Evolutionary conservation across 2,888 invertebrate genomes (phyloP).

Genomic region (Julus scanicus): DNA sequence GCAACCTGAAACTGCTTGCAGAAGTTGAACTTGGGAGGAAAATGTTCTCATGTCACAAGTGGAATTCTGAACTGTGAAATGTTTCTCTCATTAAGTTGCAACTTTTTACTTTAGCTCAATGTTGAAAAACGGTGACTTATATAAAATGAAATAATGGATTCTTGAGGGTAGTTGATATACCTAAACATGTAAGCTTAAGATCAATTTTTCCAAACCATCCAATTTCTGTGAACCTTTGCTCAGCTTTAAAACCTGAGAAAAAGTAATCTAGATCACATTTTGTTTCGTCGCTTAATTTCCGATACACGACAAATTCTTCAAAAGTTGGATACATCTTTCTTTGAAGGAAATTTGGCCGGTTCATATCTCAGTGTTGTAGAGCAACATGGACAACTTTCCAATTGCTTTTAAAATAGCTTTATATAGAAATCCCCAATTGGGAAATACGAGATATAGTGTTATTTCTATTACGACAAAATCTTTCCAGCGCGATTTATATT

Average conservation of each 20-base stretch:
- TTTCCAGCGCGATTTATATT: background rate
- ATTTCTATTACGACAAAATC: background rate
- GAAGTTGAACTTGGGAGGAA: no score
- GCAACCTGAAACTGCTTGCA: no score
- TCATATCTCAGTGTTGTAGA: background rate
- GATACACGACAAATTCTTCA: background rate
- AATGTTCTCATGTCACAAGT: no score
- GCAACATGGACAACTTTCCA: background rate
- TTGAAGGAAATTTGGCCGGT: background rate
- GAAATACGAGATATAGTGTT: background rate
- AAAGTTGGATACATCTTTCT: background rate
- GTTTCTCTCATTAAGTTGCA: no score
- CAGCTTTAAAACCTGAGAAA: background rate
- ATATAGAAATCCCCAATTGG: background rate
- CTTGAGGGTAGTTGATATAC: no score
- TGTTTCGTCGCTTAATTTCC: constrained; percentile 16
- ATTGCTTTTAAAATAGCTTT: background rate
- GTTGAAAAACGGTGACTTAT: no score
- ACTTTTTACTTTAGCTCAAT: no score
- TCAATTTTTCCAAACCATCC: background rate
- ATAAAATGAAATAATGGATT: no score
- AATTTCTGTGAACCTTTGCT: background rate
- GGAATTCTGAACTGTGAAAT: no score
- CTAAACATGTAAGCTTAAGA: no score
- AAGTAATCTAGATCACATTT: constrained; percentile 15